Evolutionary conservation across 1,140 invertebrate genomes (phyloP).

Genomic region (Drosophila kurseongensis): DNA sequence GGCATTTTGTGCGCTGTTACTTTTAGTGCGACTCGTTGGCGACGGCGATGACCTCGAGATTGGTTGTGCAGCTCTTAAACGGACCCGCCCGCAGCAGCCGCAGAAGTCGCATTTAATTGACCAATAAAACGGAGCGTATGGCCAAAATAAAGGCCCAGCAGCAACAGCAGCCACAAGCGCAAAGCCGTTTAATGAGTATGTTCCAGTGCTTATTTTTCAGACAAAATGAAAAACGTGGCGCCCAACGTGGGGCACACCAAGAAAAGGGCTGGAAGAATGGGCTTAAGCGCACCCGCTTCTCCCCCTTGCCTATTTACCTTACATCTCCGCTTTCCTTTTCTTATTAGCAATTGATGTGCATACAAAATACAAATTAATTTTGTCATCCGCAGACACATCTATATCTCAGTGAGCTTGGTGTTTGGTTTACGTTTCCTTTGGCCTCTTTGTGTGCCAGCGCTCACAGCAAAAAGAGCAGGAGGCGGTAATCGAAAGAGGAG

Average conservation of each 20-base stretch:
- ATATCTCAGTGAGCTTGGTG: background rate
- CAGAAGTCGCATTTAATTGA: slow-evolving; percentile 46
- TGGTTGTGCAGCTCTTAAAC: slow-evolving; percentile 43
- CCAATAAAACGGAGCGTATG: slow-evolving; percentile 34
- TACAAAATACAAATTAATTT: slow-evolving; percentile 63
- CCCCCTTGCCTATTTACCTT: background rate
- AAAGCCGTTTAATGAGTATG: slow-evolving; percentile 28
- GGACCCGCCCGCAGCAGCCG: slow-evolving; percentile 11
- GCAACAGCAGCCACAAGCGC: background rate
- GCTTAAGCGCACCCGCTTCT: background rate
- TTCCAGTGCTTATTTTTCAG: slow-evolving; percentile 1
- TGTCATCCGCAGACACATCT: slow-evolving; percentile 46
- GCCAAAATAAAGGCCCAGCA: slow-evolving; percentile 11
- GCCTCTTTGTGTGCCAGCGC: slow-evolving; percentile 11
- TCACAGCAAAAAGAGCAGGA: background rate
- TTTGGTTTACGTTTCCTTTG: slow-evolving; percentile 10
- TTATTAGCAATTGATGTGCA: slow-evolving; percentile 52
- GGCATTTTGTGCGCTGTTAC: slow-evolving; percentile 23
- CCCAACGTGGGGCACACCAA: background rate
- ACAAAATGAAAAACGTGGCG: slow-evolving; percentile 17
- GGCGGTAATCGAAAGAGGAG: slow-evolving; percentile 12
- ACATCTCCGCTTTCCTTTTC: slow-evolving; percentile 9
- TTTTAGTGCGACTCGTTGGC: slow-evolving; percentile 40
- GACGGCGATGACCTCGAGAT: slow-evolving; percentile 40
- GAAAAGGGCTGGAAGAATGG: background rate